Conservation (phyloP, 2,888 invertebrate genomes). For the Hirtodrosophila histrioides region DNA sequence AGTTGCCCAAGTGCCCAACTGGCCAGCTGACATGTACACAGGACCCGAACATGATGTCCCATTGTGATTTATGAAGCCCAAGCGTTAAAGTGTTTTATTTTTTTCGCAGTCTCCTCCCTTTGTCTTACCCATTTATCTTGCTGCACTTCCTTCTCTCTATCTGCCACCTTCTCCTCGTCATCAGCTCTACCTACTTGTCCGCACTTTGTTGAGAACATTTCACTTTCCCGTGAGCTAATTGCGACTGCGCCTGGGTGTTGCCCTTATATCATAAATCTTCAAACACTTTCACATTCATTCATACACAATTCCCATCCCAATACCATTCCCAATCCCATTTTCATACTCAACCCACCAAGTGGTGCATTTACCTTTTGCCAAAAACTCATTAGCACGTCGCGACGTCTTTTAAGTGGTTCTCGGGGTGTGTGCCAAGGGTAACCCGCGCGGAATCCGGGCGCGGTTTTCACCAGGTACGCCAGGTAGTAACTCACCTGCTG, state of each 20-base stretch:
- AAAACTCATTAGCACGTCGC: conserved; percentile 74
- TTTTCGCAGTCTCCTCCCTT: conserved; percentile 11
- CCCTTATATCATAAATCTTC: conserved; percentile 73
- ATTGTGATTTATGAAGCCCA: conserved; percentile 70
- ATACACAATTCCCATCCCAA: conserved; percentile 24
- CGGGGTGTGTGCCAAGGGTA: conserved; percentile 27
- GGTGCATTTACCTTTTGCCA: conserved; percentile 40
- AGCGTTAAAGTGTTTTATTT: conserved; percentile 76
- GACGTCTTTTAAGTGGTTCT: conserved; percentile 67
- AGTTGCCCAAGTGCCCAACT: conserved; percentile 53
- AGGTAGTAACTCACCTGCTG: conserved; percentile 50
- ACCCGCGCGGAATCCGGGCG: conserved; percentile 19
- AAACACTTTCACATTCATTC: conserved; percentile 77
- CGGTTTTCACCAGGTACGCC: conserved; percentile 34
- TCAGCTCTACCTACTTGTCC: conserved; percentile 62
- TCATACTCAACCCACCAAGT: conserved; percentile 1
- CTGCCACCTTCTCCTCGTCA: conserved; percentile 8
- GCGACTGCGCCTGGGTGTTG: conserved; percentile 59
- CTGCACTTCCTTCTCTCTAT: conserved; percentile 27
- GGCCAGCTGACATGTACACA: conserved; percentile 44
- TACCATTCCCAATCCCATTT: conserved; percentile 6
- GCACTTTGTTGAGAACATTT: conserved; percentile 75
- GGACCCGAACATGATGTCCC: conserved; percentile 54
- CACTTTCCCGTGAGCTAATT: conserved; percentile 74
- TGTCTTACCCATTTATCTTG: conserved; percentile 49